Evolutionary conservation across 2,888 invertebrate species (phyloP), one percentile per base, ranked within the genome.

Genomic region (Fragum whitleyi): DNA sequence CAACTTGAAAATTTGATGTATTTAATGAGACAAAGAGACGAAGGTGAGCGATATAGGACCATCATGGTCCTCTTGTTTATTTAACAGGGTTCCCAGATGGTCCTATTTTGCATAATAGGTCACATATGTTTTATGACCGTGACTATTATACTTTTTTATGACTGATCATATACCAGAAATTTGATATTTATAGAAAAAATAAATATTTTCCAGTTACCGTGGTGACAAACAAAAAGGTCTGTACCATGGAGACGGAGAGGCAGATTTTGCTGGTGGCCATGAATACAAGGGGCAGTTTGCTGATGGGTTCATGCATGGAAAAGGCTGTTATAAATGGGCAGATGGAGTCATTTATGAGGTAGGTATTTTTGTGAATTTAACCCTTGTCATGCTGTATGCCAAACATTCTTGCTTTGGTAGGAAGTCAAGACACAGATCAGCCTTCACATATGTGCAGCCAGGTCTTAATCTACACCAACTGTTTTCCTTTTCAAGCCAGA

Each of bases 221-320:
- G 94, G 94, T 19, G 92, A 92, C 53, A 92, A 90, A 73, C 84
- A 86, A 14, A 90, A 88, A 67, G 94, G 94, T 0, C 81, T 93
- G 28, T 94, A 92, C 88, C 92, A 94, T 85, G 94, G 94, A 19
- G 89, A 91, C 39, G 94, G 93, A 1, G 88, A 89, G 57, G 92
- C 93, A 6, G 55, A 78, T 7, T 94, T 93, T 86, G 84, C 89
- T 68, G 93, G 92, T 42, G 93, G 92, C 16, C 92, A 94, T 86
- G 71, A 83, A 53, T 94, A 94, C 82, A 90, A 92, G 87, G 94
- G 94, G 0, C 87, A 91, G 75, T 94, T 94, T 86, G 87, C 87
- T 65, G 92, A 93, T 70, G 94, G 94, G 7, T 87, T 92, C 69
- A 94, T 94, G 94, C 93, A 94, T 91, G 94, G 94, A 1, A 88